Percentiles rank a stretch among this genome's conserved stretches.
Conservation (phyloP, 2,888 invertebrate genomes). For the Minunthozetes semirufus region DNA sequence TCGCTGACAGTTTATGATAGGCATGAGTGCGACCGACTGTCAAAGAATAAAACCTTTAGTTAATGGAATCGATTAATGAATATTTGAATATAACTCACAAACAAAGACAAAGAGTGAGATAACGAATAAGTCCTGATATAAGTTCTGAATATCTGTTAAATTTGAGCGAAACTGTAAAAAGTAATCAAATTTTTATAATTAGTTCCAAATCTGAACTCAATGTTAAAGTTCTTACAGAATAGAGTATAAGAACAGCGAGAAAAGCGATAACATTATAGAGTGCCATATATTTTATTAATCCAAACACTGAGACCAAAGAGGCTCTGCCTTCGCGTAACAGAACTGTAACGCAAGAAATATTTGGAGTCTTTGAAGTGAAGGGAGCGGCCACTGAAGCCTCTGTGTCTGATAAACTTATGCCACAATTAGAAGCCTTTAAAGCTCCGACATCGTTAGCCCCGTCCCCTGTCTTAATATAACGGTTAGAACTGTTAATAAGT, state of each 20-base stretch:
- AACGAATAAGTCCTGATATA: slow-evolving; percentile 51
- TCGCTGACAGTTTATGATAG: slow-evolving; percentile 46
- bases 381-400: slow-evolving; percentile 58
- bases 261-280: slow-evolving; percentile 81
- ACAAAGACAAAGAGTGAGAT: slow-evolving; percentile 50
- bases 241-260: slow-evolving; percentile 54
- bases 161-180: slow-evolving; percentile 53
- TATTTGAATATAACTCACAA: slow-evolving; percentile 46
- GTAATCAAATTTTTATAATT: slow-evolving; percentile 22
- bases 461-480: slow-evolving; percentile 67
- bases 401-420: slow-evolving; percentile 54
- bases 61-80: neutral
- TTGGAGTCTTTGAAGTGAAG: slow-evolving; percentile 52
- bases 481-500: too few relatives aligned
- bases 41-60: neutral
- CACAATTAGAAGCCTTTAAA: slow-evolving; percentile 48
- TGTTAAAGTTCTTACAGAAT: slow-evolving; percentile 47
- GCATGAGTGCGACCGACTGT: slow-evolving; percentile 49
- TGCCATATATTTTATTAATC: slow-evolving; percentile 85
- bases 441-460: slow-evolving; percentile 92
- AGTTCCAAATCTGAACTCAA: neutral
- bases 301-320: slow-evolving; percentile 79
- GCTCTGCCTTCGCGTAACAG: slow-evolving; percentile 57
- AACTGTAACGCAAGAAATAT: slow-evolving; percentile 48
- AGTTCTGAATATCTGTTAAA: slow-evolving; percentile 51